Evolutionary conservation across 2,113 vertebrate genomes (phyloP), one percentile per base, ranked within the genome.

Genomic region (Dicrurus megarhynchus): DNA sequence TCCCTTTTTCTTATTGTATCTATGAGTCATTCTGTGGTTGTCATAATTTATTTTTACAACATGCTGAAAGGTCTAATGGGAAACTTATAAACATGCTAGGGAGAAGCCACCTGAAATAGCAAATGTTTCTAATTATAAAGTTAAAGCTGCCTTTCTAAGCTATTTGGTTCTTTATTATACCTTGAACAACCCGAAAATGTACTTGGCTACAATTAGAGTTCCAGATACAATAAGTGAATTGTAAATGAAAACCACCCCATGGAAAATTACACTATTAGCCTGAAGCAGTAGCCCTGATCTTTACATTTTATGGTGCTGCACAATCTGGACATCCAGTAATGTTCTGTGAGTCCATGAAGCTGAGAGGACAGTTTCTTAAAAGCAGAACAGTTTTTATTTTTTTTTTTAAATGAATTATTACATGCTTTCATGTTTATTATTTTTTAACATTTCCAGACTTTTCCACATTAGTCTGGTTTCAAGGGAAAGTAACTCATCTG

Each of bases 251-350:
- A 64, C 30, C 59, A 87, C 85, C 35, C 65, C 13, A 13, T 94
- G 84, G 84, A 95, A 97, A 96, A 95, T 93, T 93, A 82, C 41
- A 30, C 68, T 80, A 44, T 90, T 96, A 89, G 46, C 80, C 80
- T 63, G 35, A 35, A 89, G 92, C 88, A 73, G 60, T 77, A 84
- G 35, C 57, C 83, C 33, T 89, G 41, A 74, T 90, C 86, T 80
- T 90, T 65, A 46, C 22, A n/a, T 71, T 93, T 95, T 88, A 74
- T 67, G 68, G 39, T 87, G 33, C 35, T 80, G 41, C 60, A 83
- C 47, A 84, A 64, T n/a, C 57, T 82, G 28, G 37, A 24, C 35
- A 67, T 59, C 75, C 56, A 70, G 18, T 86, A 93, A 81, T 23
- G 10, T 70, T 85, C 44, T 84, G 13, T 53, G 71, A 80, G 65